Base-by-base conservation (phyloP, 2,113 vertebrate genomes). In the Todiramphus chloris region DNA sequence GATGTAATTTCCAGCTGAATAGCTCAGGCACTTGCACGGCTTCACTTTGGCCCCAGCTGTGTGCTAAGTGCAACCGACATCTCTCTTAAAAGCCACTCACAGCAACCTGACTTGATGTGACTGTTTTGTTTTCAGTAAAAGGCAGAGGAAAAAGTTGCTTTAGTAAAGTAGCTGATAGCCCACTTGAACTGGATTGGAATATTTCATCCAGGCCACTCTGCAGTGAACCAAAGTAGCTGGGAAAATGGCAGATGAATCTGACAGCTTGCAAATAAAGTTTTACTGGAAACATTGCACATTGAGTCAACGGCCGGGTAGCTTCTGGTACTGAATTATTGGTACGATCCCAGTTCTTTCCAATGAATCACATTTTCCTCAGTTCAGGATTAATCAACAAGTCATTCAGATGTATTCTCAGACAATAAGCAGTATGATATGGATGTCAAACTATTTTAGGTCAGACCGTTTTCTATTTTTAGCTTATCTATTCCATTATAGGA, bases 1-100 rank as follows among this genome's bases (percentile, higher is more conserved):
- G 94, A 95, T 95, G 79, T 91, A 92, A 96, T 97, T 97, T 97
- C 94, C 95, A 97, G 50, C 83, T 87, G 94, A 97, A 96, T 44
- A 86, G 84, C 87, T 94, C 23, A 60, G 95, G 93, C 97, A 91
- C 83, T 92, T 85, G 79, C 94, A 70, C 56, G 94, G 91, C 89
- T 90, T 97, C 64, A n/a, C 69, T 96, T 59, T 60, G 94, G 94
- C 94, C 95, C 88, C 90, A 92, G 69, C 95, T 96, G 90, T 96
- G 92, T 51, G 16, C 89, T 96, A 96, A 98, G 90, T 94, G 89
- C 95, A 92, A 89, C 90, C 9, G 51, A 96, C 92, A 46, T 97
- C 91, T 91, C 95, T 96, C 96, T 96, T 93, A 96, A 97, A 96
- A 96, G 72, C 92, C 27, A 33, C 92, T 89, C 84, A 95, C 62